Evolutionary conservation across 2,888 invertebrate genomes (phyloP).

Genomic region (Megaustenia siamemsis): DNA sequence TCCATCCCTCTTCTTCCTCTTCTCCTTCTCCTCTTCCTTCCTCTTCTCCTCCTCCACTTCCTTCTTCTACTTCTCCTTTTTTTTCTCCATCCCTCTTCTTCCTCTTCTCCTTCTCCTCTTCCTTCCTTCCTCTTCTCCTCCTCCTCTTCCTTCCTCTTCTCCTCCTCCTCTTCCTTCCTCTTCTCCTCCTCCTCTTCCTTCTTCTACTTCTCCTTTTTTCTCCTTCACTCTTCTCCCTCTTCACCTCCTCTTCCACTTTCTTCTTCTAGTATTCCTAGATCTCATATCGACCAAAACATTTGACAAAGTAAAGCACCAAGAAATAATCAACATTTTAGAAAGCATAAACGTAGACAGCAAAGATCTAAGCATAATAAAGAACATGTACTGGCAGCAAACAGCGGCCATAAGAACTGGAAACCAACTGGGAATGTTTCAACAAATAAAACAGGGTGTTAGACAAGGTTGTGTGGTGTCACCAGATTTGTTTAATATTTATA

Average conservation of each 20-base stretch:
- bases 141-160: neutral
- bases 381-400: too few species aligned
- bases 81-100: neutral
- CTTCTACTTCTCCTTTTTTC: conserved; percentile 17
- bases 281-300: too few species aligned
- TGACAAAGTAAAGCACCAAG: too few species aligned
- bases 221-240: neutral
- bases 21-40: neutral
- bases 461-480: too few species aligned
- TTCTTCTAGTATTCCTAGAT: too few species aligned
- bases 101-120: neutral
- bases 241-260: conserved; percentile 4
- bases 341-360: too few species aligned
- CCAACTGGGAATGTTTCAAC: too few species aligned
- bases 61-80: neutral
- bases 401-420: too few species aligned
- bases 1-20: neutral
- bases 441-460: too few species aligned
- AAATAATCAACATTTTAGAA: too few species aligned
- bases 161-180: neutral
- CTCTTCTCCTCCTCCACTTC: neutral
- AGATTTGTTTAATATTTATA: too few species aligned
- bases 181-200: conserved; percentile 11
- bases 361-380: too few species aligned
- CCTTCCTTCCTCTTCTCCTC: neutral